phyloP scores from a whole-genome alignment of 2,888 invertebrate species.

The Sthenelais limicola region DNA sequence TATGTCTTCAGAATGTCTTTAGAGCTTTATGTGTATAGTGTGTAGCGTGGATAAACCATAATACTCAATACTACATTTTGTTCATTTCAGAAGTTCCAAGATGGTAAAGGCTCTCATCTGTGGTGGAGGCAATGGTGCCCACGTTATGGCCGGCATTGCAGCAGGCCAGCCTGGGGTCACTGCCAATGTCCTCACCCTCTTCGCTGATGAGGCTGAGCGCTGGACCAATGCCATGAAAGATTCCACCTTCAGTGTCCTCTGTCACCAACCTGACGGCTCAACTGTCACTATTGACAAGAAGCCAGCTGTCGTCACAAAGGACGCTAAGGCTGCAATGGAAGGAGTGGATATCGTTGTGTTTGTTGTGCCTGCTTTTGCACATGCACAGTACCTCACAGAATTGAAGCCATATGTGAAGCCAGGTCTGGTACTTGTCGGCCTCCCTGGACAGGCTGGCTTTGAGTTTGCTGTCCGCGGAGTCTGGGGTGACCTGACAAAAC shows the following conservation, averaged over 20 bases:
- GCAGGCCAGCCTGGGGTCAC: constrained; percentile 53
- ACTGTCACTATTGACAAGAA: not conserved
- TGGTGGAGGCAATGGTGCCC: constrained; percentile 65
- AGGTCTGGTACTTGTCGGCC: constrained; percentile 57
- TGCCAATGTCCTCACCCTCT: constrained; percentile 58
- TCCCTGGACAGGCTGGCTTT: constrained; percentile 60
- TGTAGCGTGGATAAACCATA: too few relatives aligned
- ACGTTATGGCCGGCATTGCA: constrained; percentile 57
- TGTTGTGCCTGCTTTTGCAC: constrained; percentile 63
- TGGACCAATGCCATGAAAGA: constrained; percentile 40
- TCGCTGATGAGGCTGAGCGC: constrained; percentile 59
- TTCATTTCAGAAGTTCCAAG: too few relatives aligned
- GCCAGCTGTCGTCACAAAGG: constrained; percentile 54
- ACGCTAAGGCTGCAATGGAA: constrained; percentile 52
- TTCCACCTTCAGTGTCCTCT: constrained; percentile 24
- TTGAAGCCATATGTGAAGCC: constrained; percentile 55
- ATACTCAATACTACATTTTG: too few relatives aligned
- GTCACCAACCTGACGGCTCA: constrained; percentile 18
- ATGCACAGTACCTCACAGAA: constrained; percentile 58
- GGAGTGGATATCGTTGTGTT: constrained; percentile 59
- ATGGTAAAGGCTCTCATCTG: constrained; percentile 51
- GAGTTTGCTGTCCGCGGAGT: constrained; percentile 59
- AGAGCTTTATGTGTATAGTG: too few relatives aligned
- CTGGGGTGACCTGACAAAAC: constrained; percentile 47
- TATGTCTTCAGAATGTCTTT: too few relatives aligned